Base-by-base conservation (phyloP, 2,797 vertebrate genomes). In the Coranthus polyacanthus region DNA sequence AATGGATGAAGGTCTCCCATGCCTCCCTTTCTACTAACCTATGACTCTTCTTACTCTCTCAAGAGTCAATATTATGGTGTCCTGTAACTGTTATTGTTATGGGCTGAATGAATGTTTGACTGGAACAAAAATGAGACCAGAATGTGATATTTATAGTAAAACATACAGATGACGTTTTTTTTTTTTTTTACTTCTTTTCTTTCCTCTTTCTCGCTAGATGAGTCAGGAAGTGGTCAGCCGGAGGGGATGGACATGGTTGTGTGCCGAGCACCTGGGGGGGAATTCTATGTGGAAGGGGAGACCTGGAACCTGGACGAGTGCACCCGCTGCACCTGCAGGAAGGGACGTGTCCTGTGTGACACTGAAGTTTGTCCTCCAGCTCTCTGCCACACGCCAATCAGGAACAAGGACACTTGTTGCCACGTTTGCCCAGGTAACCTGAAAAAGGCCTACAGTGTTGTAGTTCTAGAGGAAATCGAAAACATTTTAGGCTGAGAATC, bases 241-340 rank as follows among this genome's bases (percentile, higher is more conserved):
- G 93, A 93, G 49, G 92, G 91, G 26, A 88, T 90, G 89, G 94
- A 95, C 73, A 89, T 94, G 89, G 92, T 93, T 80, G 93, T 95
- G 67, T 95, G 94, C 81, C 82, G 92, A 44, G 93, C 94, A 1
- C 92, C 93, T 0, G 93, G 92, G 0, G 94, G 94, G 4, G 93
- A 94, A 4, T 92, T 95, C 45, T 95, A 94, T 1, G 89, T 95
- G 80, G 94, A 95, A 63, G 94, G 94, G 12, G 94, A 95, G 81
- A 94, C 93, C n/a, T 95, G 94, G 94, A 89, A 93, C 81, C 86
- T 95, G 89, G 94, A 95, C 32, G 91, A 93, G 64, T 95, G 94
- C 83, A 94, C 91, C 0, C 89, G 89, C 38, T 95, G 94, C 85
- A 95, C 94, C 72, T 95, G 94, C 82, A 90, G 94, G 78, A 91